phyloP scores from a whole-genome alignment of 2,888 invertebrate genomes.

The Xestia ashworthii region DNA sequence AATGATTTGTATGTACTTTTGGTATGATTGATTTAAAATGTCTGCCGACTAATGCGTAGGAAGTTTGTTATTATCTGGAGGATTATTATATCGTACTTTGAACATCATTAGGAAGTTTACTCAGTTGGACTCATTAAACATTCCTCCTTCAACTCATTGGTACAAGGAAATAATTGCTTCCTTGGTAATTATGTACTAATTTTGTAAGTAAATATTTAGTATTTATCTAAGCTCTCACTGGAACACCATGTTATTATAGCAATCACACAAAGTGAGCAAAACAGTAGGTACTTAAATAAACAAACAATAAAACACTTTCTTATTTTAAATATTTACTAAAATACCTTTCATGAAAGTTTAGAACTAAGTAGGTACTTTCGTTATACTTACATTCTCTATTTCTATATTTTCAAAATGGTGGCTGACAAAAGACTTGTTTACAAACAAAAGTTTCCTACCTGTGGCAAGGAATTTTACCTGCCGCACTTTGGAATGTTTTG shows the following conservation, averaged over 20 bases:
- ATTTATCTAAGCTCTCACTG: neutral
- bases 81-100: neutral
- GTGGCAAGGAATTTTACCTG: conserved; percentile 48
- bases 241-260: neutral
- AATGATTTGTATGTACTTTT: conserved; percentile 40
- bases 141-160: neutral
- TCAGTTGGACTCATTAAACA: neutral
- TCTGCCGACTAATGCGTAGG: neutral
- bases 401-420: conserved; percentile 25
- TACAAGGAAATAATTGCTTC: neutral
- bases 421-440: conserved; percentile 42
- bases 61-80: neutral
- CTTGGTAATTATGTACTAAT: neutral
- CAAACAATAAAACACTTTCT: neutral
- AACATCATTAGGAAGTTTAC: neutral
- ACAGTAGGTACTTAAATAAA: too few species aligned
- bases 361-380: neutral
- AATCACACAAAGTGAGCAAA: neutral
- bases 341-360: neutral
- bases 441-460: conserved; percentile 44
- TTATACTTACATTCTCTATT: neutral
- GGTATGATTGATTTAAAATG: conserved; percentile 6
- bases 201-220: neutral
- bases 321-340: neutral
- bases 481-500: conserved; percentile 26